Evolutionary conservation across 2,888 invertebrate species (phyloP).

Genomic region (Nasonovia ribisnigri): DNA sequence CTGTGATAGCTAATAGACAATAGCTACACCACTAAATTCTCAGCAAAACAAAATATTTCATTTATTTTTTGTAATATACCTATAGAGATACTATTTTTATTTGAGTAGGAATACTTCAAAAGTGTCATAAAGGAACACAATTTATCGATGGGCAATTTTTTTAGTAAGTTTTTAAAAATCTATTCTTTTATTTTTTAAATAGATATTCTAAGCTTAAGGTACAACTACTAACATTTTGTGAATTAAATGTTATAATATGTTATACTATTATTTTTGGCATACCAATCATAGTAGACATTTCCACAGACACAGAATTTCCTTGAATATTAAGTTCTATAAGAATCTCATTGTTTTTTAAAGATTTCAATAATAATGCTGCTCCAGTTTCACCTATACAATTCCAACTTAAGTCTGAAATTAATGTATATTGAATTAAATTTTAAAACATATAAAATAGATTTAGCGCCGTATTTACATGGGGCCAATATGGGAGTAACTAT

Average conservation of each 20-base stretch:
- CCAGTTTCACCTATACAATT: conserved; percentile 43
- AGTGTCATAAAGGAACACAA: not conserved
- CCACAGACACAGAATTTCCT: conserved; percentile 13
- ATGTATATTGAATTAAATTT: not conserved
- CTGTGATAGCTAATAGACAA: too few relatives aligned
- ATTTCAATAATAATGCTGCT: conserved; percentile 28
- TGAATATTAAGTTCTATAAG: conserved; percentile 29
- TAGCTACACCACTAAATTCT: too few relatives aligned
- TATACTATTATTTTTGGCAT: not conserved
- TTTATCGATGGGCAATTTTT: not conserved
- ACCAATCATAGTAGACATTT: conserved; percentile 19
- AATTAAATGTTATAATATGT: not conserved
- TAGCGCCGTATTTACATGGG: not conserved
- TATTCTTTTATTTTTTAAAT: not conserved
- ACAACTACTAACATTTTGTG: not conserved
- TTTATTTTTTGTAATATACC: too few relatives aligned
- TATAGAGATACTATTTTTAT: too few relatives aligned
- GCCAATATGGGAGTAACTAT: too few relatives aligned
- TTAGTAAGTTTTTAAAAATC: too few relatives aligned
- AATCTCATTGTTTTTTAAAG: conserved; percentile 37
- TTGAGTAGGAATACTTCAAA: too few relatives aligned
- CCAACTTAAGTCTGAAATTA: conserved; percentile 58
- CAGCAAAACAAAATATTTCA: too few relatives aligned
- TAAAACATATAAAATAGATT: not conserved
- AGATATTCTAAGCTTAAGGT: not conserved